These are phyloP conservation scores for Phyto melanocephala DNA, from an alignment of 2,888 invertebrate species.

Conservation along the genomic window DNA sequence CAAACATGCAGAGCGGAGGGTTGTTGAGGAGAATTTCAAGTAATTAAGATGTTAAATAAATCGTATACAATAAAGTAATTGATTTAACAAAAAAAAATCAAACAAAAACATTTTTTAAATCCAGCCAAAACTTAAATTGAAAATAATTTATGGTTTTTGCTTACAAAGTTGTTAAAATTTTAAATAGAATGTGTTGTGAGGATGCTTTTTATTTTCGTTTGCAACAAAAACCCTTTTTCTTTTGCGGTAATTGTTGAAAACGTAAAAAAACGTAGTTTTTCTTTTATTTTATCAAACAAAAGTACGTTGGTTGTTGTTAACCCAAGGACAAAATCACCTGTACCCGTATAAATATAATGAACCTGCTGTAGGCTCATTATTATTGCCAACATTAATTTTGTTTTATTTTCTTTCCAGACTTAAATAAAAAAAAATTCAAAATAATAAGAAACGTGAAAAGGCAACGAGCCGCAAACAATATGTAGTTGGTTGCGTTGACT, in stretches of 20 bases:
- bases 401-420: slow-evolving; percentile 52
- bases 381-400: slow-evolving; percentile 72
- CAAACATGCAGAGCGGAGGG: background rate
- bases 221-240: slow-evolving; percentile 34
- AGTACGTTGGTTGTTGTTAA: slow-evolving; percentile 24
- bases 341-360: slow-evolving; percentile 78
- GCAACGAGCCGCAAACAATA: slow-evolving; percentile 36
- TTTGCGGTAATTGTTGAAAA: slow-evolving; percentile 19
- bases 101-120: background rate
- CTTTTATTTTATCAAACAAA: slow-evolving; percentile 1
- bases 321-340: slow-evolving; percentile 76
- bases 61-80: slow-evolving; percentile 61
- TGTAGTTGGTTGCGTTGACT: slow-evolving; percentile 10
- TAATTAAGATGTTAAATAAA: slow-evolving; percentile 65
- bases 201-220: background rate
- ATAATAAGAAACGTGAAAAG: slow-evolving; percentile 61
- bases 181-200: background rate
- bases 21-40: background rate
- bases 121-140: slow-evolving; percentile 15
- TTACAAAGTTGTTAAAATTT: slow-evolving; percentile 39
- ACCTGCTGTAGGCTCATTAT: slow-evolving; percentile 74
- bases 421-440: slow-evolving; percentile 64
- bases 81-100: slow-evolving; percentile 42
- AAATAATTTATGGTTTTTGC: slow-evolving; percentile 60
- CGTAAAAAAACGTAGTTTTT: background rate